Evolutionary conservation across 2,797 vertebrate genomes (phyloP), one percentile per base, ranked within the genome.

Genomic region (Mormyrops boulengeri): DNA sequence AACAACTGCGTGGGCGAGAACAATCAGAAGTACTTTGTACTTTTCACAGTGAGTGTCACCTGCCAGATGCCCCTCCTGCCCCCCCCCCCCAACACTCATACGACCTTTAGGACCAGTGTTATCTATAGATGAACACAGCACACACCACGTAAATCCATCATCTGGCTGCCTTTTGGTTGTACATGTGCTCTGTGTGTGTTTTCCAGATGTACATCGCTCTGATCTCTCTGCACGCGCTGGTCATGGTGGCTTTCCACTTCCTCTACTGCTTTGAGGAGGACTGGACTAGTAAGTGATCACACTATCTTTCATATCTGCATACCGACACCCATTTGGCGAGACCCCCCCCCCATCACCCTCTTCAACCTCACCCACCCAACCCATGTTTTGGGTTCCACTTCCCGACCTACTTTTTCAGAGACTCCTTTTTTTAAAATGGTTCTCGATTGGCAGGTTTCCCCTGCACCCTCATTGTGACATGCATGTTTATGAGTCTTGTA

Each of bases 1-100:
- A 99, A 99, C 92, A 99, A 99, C 96, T 99, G 98, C 90, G 98
- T 99, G 8, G 98, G 98, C 90, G 98, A 99, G 95, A 99, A 95
- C 94, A 99, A 99, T 96, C 98, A 99, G 96, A 99, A 99, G 95
- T 99, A 98, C 95, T 99, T 99, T 95, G 98, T 99, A 94, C 97
- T 99, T 94, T 99, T 99, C 95, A 99, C 98, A 95, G 98, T 99
- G 95, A 97, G 98, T 98, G 89, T 89, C 89, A 7, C 22, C 73
- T 8, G 9, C 44, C 38, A 14, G 38, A n/a, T 0, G 0, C 14
- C n/a, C 34, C 9, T 34, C n/a, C 38, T 5, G 12, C 5, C 8
- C 17, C 9, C n/a, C 38, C 84, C 22, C 53, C 9, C 14, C 52
- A 44, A 22, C 85, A 52, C 60, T 41, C 9, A 66, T 44, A 4